Evolutionary conservation across 2,888 invertebrate genomes (phyloP).

Genomic region (Papilio protenor): DNA sequence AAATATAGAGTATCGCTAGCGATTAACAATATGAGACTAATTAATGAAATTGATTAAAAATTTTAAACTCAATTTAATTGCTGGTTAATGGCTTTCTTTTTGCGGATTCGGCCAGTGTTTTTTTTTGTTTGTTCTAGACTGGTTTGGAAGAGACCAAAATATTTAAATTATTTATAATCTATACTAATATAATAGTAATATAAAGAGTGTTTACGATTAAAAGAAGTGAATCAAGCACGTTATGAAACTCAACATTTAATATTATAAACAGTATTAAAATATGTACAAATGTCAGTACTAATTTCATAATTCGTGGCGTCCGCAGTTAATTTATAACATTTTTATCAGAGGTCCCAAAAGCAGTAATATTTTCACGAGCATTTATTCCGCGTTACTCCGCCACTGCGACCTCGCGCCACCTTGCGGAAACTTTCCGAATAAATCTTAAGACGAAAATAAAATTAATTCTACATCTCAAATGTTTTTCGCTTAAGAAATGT

Average conservation of each 20-base stretch:
- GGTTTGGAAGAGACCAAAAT: too few species aligned
- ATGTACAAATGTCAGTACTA: background rate
- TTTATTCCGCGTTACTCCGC: conserved; percentile 29
- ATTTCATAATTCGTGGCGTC: conserved; percentile 43
- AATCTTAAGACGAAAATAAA: conserved; percentile 38
- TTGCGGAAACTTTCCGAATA: conserved; percentile 39
- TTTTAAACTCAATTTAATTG: background rate
- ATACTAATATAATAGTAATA: too few species aligned
- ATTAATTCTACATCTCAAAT: conserved; percentile 36
- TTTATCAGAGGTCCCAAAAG: conserved; percentile 62
- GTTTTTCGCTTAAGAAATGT: conserved; percentile 16
- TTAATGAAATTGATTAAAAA: background rate
- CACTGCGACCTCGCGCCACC: conserved; percentile 32
- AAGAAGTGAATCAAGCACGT: background rate
- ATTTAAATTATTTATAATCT: too few species aligned
- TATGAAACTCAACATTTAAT: background rate
- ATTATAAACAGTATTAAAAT: background rate
- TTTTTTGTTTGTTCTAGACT: too few species aligned
- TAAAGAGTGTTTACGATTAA: too few species aligned
- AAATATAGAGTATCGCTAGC: background rate
- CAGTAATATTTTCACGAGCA: conserved; percentile 56
- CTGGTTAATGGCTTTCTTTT: too few species aligned
- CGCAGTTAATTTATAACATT: conserved; percentile 58
- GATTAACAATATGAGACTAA: background rate
- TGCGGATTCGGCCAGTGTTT: too few species aligned